A percentile compares a stretch with the other conserved stretches of the same genome.
Conservation (phyloP, 2,113 vertebrate genomes). For the Oxyura jamaicensis region DNA sequence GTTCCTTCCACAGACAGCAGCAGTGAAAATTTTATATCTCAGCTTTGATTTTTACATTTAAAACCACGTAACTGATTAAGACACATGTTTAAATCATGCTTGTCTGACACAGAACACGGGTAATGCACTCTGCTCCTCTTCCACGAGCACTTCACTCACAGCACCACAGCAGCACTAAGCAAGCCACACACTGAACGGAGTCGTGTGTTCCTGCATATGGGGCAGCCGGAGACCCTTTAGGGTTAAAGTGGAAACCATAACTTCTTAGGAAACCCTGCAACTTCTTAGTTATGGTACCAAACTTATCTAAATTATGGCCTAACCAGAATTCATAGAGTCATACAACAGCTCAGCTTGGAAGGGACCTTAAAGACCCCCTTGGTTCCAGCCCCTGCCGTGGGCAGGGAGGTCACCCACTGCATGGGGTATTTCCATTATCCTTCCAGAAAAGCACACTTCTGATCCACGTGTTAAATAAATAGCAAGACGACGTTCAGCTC, state of each 20-base stretch:
- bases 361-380: too few relatives aligned
- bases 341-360: too few relatives aligned
- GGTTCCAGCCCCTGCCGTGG: too few relatives aligned
- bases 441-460: too few relatives aligned
- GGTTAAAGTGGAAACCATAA: not conserved
- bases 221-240: not conserved
- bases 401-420: too few relatives aligned
- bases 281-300: not conserved
- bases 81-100: not conserved
- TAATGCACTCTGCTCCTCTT: not conserved
- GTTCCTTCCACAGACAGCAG: not conserved
- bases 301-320: not conserved
- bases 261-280: not conserved
- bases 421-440: too few relatives aligned
- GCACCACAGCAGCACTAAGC: not conserved
- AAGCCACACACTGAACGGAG: not conserved
- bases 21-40: not conserved
- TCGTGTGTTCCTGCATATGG: not conserved
- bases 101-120: not conserved
- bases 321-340: not conserved
- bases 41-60: not conserved
- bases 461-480: not conserved
- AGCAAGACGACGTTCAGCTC: not conserved
- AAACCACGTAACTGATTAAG: not conserved
- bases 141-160: not conserved